Conservation (phyloP, 1,140 invertebrate genomes). For the Drosophila orosa region DNA sequence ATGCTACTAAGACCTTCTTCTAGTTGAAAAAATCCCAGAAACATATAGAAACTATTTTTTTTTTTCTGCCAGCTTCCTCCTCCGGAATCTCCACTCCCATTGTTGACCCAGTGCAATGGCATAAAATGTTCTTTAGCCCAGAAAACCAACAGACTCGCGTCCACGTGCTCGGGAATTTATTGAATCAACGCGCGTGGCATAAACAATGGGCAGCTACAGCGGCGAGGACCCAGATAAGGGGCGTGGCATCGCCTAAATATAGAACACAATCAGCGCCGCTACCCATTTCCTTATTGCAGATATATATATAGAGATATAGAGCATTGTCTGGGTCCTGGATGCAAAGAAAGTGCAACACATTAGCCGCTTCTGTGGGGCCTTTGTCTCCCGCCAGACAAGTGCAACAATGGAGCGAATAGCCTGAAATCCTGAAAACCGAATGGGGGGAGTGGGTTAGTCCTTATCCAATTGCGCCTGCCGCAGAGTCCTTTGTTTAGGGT, state of each 20-base stretch:
- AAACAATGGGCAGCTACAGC: conserved; percentile 56
- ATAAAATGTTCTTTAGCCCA: conserved; percentile 21
- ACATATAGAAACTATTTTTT: not conserved
- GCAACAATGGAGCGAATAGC: conserved; percentile 45
- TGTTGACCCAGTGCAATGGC: conserved; percentile 17
- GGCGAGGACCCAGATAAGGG: conserved; percentile 32
- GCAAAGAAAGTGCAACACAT: conserved; percentile 68
- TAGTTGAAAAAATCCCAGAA: not conserved
- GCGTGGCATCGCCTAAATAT: conserved; percentile 60
- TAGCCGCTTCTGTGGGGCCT: conserved; percentile 57
- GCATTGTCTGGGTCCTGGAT: conserved; percentile 44
- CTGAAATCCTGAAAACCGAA: conserved; percentile 20
- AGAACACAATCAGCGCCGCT: conserved; percentile 41
- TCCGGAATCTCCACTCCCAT: not conserved
- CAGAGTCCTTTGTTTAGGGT: conserved; percentile 36
- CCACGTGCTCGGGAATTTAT: conserved; percentile 55
- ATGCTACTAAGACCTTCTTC: not conserved
- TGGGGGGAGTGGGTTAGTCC: conserved; percentile 13
- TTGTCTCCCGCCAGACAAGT: conserved; percentile 53
- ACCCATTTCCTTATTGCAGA: conserved; percentile 43
- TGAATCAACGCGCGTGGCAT: conserved; percentile 70
- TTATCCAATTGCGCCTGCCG: conserved; percentile 46
- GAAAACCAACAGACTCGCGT: conserved; percentile 39
- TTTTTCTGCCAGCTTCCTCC: not conserved
- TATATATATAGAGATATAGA: not conserved